Evolutionary conservation across 2,888 invertebrate genomes (phyloP), one percentile per base, ranked within the genome.

Genomic region (Petrolisthes cinctipes): DNA sequence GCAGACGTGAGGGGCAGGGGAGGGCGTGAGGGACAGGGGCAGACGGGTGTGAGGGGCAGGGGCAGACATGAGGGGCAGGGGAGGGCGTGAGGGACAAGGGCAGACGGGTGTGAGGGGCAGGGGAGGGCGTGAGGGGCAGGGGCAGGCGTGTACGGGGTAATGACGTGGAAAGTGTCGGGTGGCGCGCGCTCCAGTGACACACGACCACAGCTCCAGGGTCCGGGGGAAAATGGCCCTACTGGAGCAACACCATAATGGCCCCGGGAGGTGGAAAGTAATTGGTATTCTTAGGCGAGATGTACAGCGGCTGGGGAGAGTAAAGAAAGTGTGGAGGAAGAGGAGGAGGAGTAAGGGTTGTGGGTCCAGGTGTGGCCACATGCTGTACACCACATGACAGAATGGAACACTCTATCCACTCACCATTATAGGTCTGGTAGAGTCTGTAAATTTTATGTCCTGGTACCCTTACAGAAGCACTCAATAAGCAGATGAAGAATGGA

Each of bases 141-240:
- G 17, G n/a, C n/a, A 53, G 14, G 80, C 6, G 80, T 23, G 57
- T 20, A 20, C 9, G 56, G 37, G 66, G n/a, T 71, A 82, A 82
- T 82, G 82, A 82, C 82, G 82, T 71, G 68, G 37, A 82, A 66
- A 7, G 84, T 76, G 84, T 78, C 23, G 75, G 82, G 20, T 75
- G 20, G 76, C 17, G 51, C 51, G 37, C 81, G 37, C 66, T 57
- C 57, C 61, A 61, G 68, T 82, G 75, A 86, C 82, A 66, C 78
- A 82, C 71, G 81, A n/a, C 54, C 57, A 20, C 66, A n/a, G 82
- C 53, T 82, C 23, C 73, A 53, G 37, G 17, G 71, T 20, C 71
- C 14, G 56, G 51, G 71, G 20, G 37, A 75, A 37, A 37, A 83
- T 56, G 57, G 73, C 85, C 57, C 57, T 81, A 57, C 54, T 81